Base-by-base conservation (phyloP, 2,888 invertebrate genomes). In the Erpobdella octoculata region DNA sequence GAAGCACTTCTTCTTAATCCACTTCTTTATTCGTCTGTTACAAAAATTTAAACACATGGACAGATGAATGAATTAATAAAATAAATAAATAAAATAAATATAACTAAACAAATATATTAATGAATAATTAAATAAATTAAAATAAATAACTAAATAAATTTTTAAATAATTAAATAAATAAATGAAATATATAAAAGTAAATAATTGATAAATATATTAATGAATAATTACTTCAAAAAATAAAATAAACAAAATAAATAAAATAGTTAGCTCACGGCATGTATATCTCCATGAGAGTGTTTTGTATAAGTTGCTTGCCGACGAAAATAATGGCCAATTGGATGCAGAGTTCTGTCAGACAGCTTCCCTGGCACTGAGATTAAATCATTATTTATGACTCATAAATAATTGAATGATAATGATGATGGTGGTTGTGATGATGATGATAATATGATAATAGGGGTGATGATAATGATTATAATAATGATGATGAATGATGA, bases 311-410 rank as follows among this genome's bases (percentile, higher is more conserved):
- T 85, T 95, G 95, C 83, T 95, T 95, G 71, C 95, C 96, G 67
- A 94, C 87, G 93, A 96, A 95, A 76, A 95, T 94, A 80, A 95
- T 93, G 62, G 90, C 91, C 75, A 96, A 84, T 82, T 96, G 95
- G 79, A 96, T 93, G 76, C 93, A 92, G 8, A 96, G 85, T 84
- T 96, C 95, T 76, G 92, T 88, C 62, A 96, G 86, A 81, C 95
- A 96, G 2, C 95, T 94, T 12, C 93, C 90, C 3, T 91, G 90
- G 82, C 46, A 36, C 31, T n/a, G 58, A 28, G 35, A 0, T 37
- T 12, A n/a, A n/a, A n/a, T n/a, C n/a, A n/a, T n/a, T n/a, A n/a
- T n/a, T n/a, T n/a, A n/a, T n/a, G n/a, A n/a, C n/a, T n/a, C n/a
- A n/a, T n/a, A n/a, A n/a, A n/a, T n/a, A n/a, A n/a, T n/a, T n/a